Evolutionary conservation across 30 jellyfish, hydroid and myxozoan species (phyloP).

Genomic region (Mastigias papua): DNA sequence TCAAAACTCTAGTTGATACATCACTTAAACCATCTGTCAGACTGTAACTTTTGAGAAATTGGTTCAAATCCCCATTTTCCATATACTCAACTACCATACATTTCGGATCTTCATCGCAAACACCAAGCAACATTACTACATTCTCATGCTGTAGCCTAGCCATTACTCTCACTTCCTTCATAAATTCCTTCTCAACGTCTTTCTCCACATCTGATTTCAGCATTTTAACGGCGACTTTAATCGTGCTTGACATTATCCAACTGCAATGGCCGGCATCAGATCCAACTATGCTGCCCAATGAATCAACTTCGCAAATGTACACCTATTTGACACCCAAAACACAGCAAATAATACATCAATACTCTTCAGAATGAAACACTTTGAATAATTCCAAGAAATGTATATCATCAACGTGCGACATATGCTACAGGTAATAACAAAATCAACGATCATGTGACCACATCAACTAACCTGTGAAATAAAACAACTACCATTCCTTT

Average conservation of each 20-base stretch:
- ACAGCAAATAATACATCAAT: background rate
- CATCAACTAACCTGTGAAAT: too few relatives aligned
- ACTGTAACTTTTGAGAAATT: constrained; percentile 49
- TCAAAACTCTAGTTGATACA: constrained; percentile 66
- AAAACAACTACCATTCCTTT: too few relatives aligned
- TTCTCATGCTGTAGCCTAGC: constrained; percentile 90
- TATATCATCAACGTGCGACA: too few relatives aligned
- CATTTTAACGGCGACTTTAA: constrained; percentile 85
- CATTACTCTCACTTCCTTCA: constrained; percentile 95
- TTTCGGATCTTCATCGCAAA: constrained; percentile 87
- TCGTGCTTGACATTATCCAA: constrained; percentile 51
- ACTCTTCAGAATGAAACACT: too few relatives aligned
- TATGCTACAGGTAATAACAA: too few relatives aligned
- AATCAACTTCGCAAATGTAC: constrained; percentile 60
- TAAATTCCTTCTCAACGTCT: constrained; percentile 75
- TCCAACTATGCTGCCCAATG: constrained; percentile 36
- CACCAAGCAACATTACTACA: constrained; percentile 90
- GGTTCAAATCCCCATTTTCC: constrained; percentile 97
- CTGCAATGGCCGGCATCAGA: constrained; percentile 26
- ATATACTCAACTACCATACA: constrained; percentile 94
- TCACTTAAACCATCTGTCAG: constrained; percentile 13
- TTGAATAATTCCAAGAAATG: too few relatives aligned
- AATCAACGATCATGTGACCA: too few relatives aligned
- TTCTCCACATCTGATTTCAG: constrained; percentile 80
- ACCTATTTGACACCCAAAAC: constrained; percentile 16